Percentiles rank a stretch among this genome's conserved stretches.
phyloP scores from a whole-genome alignment of 1,140 invertebrate species.

The Ericerus pela region DNA sequence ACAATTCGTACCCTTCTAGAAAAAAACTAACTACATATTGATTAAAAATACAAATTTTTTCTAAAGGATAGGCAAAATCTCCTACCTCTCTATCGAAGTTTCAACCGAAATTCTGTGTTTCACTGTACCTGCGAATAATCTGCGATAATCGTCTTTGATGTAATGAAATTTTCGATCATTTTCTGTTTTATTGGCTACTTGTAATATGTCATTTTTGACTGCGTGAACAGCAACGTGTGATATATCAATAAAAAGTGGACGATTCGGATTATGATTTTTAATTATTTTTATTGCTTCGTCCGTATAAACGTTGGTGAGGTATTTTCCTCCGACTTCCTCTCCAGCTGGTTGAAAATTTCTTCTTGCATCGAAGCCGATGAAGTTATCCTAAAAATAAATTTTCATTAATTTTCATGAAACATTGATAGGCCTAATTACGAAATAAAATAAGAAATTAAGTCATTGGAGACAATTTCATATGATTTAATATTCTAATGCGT shows the following conservation, averaged over 20 bases:
- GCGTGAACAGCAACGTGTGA: constrained; percentile 50
- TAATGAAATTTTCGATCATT: constrained; percentile 42
- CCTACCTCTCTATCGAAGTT: too few species aligned
- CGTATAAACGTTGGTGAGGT: constrained; percentile 52
- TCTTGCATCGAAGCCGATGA: constrained; percentile 38
- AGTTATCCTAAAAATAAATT: too few species aligned
- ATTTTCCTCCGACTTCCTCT: constrained; percentile 38
- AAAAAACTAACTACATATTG: too few species aligned
- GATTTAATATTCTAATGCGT: too few species aligned
- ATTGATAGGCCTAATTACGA: too few species aligned
- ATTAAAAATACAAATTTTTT: too few species aligned
- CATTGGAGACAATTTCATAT: too few species aligned
- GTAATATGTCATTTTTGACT: constrained; percentile 47
- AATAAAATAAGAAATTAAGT: too few species aligned
- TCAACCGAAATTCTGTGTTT: too few species aligned
- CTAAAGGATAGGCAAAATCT: too few species aligned
- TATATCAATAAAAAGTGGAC: constrained; percentile 49
- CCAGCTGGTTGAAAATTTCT: constrained; percentile 35
- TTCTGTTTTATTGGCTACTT: constrained; percentile 53
- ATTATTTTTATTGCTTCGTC: constrained; percentile 44
- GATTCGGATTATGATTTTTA: constrained; percentile 35
- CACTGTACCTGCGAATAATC: constrained; percentile 44
- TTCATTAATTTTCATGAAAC: too few species aligned
- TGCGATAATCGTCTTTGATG: constrained; percentile 45
- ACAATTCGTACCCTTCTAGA: too few species aligned